Conservation (phyloP, 2,797 vertebrate genomes). For the Phrynocephalus guinanensis region DNA sequence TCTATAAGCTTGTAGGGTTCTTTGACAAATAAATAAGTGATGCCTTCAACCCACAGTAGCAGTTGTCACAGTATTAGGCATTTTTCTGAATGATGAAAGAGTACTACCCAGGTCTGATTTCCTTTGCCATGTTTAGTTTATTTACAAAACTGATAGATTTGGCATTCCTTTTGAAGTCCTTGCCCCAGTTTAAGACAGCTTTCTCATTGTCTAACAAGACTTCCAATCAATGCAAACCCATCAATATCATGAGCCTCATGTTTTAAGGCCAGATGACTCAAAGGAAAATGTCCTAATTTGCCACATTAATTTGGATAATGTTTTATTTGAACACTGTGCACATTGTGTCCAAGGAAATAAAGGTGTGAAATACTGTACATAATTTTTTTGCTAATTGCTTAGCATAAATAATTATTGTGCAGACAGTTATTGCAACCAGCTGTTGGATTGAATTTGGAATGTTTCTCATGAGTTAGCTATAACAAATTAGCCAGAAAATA, state of each 20-base stretch:
- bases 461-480: conserved; percentile 59
- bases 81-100: no score
- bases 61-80: neutral
- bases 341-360: conserved; percentile 28
- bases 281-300: conserved; percentile 13
- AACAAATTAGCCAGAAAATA: conserved; percentile 55
- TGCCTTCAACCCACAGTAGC: neutral
- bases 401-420: conserved; percentile 59
- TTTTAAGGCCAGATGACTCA: neutral
- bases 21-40: neutral
- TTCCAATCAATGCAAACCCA: neutral
- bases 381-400: conserved; percentile 56
- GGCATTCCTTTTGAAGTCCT: neutral
- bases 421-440: conserved; percentile 52
- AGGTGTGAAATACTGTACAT: conserved; percentile 58
- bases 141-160: neutral
- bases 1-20: neutral
- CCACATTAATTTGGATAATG: conserved; percentile 31
- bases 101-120: no score
- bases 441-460: conserved; percentile 64
- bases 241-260: neutral
- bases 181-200: neutral
- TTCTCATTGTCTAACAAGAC: conserved; percentile 10
- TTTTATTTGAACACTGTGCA: neutral
- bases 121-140: no score